Evolutionary conservation across 2,888 invertebrate genomes (phyloP).

Genomic region (Halictus ligatus): DNA sequence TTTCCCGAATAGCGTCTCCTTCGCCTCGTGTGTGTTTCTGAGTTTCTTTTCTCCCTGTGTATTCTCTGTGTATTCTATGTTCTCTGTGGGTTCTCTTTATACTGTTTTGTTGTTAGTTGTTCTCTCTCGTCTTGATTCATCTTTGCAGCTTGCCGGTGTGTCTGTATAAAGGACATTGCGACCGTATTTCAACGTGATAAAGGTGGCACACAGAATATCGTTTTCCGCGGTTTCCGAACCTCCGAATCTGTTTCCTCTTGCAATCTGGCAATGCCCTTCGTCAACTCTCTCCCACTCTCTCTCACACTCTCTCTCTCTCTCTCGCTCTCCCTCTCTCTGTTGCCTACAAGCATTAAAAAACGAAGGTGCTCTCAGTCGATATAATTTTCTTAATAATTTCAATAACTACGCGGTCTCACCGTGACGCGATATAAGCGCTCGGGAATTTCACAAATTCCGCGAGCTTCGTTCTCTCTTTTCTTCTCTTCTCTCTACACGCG

Average conservation of each 20-base stretch:
- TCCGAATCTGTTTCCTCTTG: background rate
- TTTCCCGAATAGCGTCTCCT: constrained; percentile 21
- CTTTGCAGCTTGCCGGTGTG: constrained; percentile 14
- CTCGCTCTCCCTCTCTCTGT: background rate
- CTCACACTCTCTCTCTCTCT: background rate
- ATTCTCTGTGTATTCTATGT: constrained; percentile 12
- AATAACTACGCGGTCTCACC: constrained; percentile 29
- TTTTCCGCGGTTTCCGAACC: background rate
- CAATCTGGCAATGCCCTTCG: constrained; percentile 34
- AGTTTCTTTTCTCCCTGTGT: constrained; percentile 29
- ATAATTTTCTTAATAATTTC: constrained; percentile 33
- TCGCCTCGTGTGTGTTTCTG: constrained; percentile 9
- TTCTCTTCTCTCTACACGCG: background rate
- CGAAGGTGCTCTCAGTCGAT: constrained; percentile 58
- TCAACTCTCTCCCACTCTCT: background rate
- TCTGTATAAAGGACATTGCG: constrained; percentile 65
- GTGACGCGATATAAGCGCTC: constrained; percentile 21
- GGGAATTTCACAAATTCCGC: constrained; percentile 21
- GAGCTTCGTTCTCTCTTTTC: background rate
- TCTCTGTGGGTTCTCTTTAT: background rate
- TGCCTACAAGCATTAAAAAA: constrained; percentile 65
- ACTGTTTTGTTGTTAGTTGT: background rate
- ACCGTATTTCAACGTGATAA: constrained; percentile 40
- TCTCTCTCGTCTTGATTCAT: background rate
- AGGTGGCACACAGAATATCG: constrained; percentile 52